A percentile compares a stretch with the other conserved stretches of the same genome.
Conservation (phyloP, 2,113 vertebrate genomes). For the Bufo bufo region DNA sequence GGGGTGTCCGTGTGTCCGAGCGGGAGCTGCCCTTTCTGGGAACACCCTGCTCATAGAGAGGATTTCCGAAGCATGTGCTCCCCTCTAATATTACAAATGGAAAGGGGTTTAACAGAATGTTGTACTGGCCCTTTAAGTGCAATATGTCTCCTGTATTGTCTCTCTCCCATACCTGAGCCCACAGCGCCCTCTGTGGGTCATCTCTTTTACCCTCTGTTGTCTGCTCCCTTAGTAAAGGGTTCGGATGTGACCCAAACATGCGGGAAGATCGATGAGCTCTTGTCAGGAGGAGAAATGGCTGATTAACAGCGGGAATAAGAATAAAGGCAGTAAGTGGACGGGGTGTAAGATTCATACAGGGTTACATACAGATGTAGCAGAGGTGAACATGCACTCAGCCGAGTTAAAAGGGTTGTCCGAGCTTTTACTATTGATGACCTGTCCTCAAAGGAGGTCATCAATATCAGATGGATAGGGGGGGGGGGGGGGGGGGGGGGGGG, state of each 20-base stretch:
- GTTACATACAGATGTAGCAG: conserved; percentile 1
- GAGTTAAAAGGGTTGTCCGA: too few species aligned
- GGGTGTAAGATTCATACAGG: not conserved
- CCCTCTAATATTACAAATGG: too few species aligned
- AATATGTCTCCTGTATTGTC: too few species aligned
- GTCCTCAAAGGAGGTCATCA: too few species aligned
- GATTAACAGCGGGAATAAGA: not conserved
- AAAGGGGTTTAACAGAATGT: too few species aligned
- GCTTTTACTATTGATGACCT: too few species aligned
- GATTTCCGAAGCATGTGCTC: too few species aligned
- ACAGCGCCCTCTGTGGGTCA: not conserved
- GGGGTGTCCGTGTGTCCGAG: not conserved
- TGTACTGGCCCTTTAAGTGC: too few species aligned
- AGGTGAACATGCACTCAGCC: not conserved
- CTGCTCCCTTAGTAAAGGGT: not conserved
- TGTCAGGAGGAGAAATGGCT: not conserved
- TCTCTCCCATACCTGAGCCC: not conserved
- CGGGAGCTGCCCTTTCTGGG: too few species aligned
- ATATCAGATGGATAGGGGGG: too few species aligned
- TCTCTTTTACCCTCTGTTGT: not conserved
- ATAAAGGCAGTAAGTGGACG: not conserved
- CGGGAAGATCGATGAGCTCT: not conserved
- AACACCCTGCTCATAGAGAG: not conserved
- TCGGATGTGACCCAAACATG: not conserved
- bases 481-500: too few species aligned